Base-by-base conservation (phyloP, 64 coral and sea anemone genomes). In the Montipora foliosa region DNA sequence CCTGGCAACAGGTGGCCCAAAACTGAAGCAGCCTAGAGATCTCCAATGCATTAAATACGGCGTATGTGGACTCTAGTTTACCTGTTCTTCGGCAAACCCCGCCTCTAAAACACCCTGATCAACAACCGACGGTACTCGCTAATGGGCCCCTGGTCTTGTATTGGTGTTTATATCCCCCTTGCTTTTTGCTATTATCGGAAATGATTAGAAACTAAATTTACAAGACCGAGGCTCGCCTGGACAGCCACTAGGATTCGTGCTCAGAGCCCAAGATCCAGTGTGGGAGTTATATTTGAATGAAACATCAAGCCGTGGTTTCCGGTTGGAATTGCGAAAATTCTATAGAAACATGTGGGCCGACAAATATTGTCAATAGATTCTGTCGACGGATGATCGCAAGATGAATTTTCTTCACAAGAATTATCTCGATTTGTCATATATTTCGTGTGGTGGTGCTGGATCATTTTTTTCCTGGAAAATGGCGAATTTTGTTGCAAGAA, bases 1-100 rank as follows among this genome's bases (percentile, higher is more conserved):
- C 92, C 67, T 93, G 92, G 92, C 92, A 93, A 93, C 92, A 93
- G 92, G 92, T 93, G 92, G 92, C 89, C 89, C 62, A 75, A 82
- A 67, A 71, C 72, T 76, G 75, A 73, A 73, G 20, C 47, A 74
- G 67, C 89, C 80, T 82, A 25, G 89, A 82, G 89, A 91, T 82
- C 89, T 74, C 89, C 25, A 44, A 78, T 68, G 11, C 53, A 57
- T 44, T 3, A 9, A 71, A 57, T 59, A 64, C 51, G 58, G 72
- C 87, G 75, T 47, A 76, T 13, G 14, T 15, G 58, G 51, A 64
- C 73, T 77, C 58, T 21, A 60, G 51, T 89, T 89, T 77, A 25
- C 57, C 58, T 16, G 87, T 75, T 77, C 87, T 15, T 66, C 51
- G 24, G 21, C 57, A 89, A 52, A 77, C 87, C 72, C 87, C 87